Evolutionary conservation across 2,113 vertebrate species (phyloP), one percentile per base, ranked within the genome.

Genomic region (Ciconia boyciana): DNA sequence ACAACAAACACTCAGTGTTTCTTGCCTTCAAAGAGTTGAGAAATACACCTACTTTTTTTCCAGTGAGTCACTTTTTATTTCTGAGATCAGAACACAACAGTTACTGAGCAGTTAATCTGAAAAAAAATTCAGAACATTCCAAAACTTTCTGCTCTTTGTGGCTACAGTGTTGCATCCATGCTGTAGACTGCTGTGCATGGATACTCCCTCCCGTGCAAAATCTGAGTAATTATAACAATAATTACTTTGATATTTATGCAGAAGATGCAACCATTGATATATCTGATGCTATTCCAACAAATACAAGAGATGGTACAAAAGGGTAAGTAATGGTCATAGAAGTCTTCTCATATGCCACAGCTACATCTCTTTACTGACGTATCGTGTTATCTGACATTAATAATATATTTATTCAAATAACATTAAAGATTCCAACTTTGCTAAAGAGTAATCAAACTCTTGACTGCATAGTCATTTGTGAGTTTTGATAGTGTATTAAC

Each of bases 41-140:
- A 94, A 91, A 91, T 69, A 92, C 96, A 93, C 79, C 92, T 94
- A 94, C 93, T 70, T 91, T 80, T 91, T 93, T 88, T 92, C 87
- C 93, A 93, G 61, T 94, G 87, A 95, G 62, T 94, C 18, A 69
- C 58, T 61, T 95, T 92, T 92, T 89, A 94, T 87, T 95, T 94
- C 86, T 94, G 94, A 96, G 76, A 93, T 92, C 70, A 91, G 86
- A 95, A 89, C 41, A 87, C 31, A 93, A 83, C 18, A 82, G 75
- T 70, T 92, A 90, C 57, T 41, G 36, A 89, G 52, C 12, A 76
- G 7, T 60, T 94, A 2, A 74, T 81, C 77, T 51, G 72, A 68
- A 87, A 92, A 94, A 89, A 61, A 41, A 26, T 13, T 82, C 61
- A 85, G 49, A 91, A 87, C 26, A 70, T 79, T 61, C 44, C 25